phyloP scores from a whole-genome alignment of 2,888 invertebrate genomes.

The Vanessa cardui region DNA sequence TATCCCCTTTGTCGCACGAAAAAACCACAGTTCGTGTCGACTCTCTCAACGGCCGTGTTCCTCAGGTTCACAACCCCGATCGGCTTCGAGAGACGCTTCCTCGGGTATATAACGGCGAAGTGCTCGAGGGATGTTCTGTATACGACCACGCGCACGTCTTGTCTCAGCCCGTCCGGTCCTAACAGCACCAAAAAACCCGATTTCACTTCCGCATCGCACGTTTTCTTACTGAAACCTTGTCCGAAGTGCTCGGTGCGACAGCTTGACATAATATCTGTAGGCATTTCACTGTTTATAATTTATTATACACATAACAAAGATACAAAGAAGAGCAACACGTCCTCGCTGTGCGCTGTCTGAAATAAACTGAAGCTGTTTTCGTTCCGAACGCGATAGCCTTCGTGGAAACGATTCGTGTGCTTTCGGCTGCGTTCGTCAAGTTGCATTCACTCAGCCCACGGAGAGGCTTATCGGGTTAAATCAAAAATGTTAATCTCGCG shows the following conservation, averaged over 20 bases:
- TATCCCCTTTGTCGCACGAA: slow-evolving; percentile 84
- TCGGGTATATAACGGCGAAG: slow-evolving; percentile 85
- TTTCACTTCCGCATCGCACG: slow-evolving; percentile 82
- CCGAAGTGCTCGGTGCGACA: slow-evolving; percentile 66
- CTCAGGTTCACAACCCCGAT: slow-evolving; percentile 84
- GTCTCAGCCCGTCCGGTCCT: slow-evolving; percentile 82
- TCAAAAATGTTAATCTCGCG: slow-evolving; percentile 29
- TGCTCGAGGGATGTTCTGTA: slow-evolving; percentile 85
- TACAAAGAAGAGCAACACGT: slow-evolving; percentile 42
- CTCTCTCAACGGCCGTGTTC: slow-evolving; percentile 82
- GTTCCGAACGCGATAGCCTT: slow-evolving; percentile 12
- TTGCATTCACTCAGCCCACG: slow-evolving; percentile 38
- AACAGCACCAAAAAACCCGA: slow-evolving; percentile 84
- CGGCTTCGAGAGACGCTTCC: slow-evolving; percentile 84
- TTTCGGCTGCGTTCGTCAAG: slow-evolving; percentile 29
- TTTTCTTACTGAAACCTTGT: slow-evolving; percentile 58
- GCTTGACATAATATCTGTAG: slow-evolving; percentile 65
- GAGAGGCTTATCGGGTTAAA: slow-evolving; percentile 32
- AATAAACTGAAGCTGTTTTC: slow-evolving; percentile 50
- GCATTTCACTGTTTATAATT: slow-evolving; percentile 65
- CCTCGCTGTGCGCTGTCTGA: slow-evolving; percentile 44
- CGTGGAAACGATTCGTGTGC: slow-evolving; percentile 23
- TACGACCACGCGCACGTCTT: slow-evolving; percentile 85
- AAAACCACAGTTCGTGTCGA: slow-evolving; percentile 77
- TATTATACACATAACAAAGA: slow-evolving; percentile 37